These are phyloP conservation scores for Myodes glareolus DNA, from an alignment of 2,113 vertebrate genomes.

Conservation along the genomic window DNA sequence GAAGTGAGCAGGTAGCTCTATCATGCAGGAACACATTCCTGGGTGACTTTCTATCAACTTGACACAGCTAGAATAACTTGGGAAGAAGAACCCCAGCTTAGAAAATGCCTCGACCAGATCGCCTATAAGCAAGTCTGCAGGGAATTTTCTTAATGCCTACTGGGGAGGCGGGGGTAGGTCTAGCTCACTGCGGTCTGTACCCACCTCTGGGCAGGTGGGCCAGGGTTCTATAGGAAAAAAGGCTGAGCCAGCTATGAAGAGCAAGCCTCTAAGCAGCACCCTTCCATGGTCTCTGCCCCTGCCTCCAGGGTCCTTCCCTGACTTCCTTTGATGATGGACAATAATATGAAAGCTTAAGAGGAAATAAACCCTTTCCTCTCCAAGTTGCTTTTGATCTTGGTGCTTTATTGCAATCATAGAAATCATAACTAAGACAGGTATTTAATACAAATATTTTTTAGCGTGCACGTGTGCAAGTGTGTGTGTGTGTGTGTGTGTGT, in stretches of 20 bases:
- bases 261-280: background rate
- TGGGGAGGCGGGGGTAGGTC: background rate
- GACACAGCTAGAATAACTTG: background rate
- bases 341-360: background rate
- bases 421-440: background rate
- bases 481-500: background rate
- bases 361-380: background rate
- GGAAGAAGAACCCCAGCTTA: background rate
- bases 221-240: background rate
- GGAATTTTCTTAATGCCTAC: background rate
- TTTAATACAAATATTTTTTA: background rate
- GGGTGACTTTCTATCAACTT: background rate
- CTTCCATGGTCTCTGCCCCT: background rate
- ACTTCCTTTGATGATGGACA: background rate
- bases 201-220: background rate
- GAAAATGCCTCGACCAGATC: background rate
- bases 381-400: background rate
- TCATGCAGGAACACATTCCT: background rate
- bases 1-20: background rate
- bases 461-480: background rate
- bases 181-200: background rate
- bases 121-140: background rate
- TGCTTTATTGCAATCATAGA: background rate
- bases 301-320: background rate
- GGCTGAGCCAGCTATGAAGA: background rate